Evolutionary conservation across 2,797 vertebrate species (phyloP).

Genomic region (Crotalus adamanteus): DNA sequence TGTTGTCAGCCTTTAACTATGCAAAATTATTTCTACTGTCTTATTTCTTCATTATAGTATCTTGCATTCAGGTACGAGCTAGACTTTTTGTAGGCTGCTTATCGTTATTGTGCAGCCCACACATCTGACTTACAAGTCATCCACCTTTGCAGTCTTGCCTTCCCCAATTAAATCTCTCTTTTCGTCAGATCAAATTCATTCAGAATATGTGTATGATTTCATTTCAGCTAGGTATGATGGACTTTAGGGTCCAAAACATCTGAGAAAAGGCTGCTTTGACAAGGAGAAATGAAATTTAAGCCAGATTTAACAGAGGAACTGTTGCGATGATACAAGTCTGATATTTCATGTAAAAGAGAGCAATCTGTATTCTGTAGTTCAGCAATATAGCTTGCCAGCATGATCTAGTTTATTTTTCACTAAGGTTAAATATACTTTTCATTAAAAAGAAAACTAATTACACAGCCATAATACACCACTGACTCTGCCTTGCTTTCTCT

Average conservation of each 20-base stretch:
- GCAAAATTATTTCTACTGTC: not conserved
- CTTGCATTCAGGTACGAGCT: not conserved
- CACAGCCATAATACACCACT: not conserved
- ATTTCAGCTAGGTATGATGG: not conserved
- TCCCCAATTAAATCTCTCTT: not conserved
- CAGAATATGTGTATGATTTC: not conserved
- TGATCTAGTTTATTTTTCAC: constrained; percentile 32
- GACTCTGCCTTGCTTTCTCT: not conserved
- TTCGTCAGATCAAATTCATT: not conserved
- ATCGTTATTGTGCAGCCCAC: not conserved
- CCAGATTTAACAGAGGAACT: not conserved
- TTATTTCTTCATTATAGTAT: not conserved
- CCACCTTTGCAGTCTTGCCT: fast-evolving
- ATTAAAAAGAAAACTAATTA: constrained; percentile 43
- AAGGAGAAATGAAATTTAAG: not conserved
- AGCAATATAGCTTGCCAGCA: constrained; percentile 21
- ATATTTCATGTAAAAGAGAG: constrained; percentile 5
- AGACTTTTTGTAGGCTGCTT: not conserved
- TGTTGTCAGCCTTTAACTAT: not conserved
- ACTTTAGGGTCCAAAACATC: too few species aligned
- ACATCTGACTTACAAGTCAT: not conserved
- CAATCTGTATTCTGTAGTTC: constrained; percentile 14
- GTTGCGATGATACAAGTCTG: not conserved
- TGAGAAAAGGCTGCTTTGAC: not conserved
- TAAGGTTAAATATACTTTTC: constrained; percentile 49